Base-by-base conservation (phyloP, 2,888 invertebrate genomes). In the Desoria tigrina region DNA sequence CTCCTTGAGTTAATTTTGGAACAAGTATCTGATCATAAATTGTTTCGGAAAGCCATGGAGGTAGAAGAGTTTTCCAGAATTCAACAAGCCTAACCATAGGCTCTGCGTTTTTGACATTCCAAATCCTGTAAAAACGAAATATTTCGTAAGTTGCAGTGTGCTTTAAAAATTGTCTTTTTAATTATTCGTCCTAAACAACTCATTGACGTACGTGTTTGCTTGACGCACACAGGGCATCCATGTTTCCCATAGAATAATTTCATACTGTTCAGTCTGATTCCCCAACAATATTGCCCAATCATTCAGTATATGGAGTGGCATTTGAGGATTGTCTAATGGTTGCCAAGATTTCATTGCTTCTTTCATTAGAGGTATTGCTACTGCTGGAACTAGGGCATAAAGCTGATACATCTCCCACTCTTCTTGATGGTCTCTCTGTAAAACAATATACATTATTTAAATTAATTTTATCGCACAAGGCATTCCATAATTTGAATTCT, bases 181-280 rank as follows among this genome's bases (percentile, higher is more conserved):
- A 26, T n/a, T 54, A 27, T 54, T n/a, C n/a, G n/a, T n/a, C n/a
- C n/a, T n/a, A n/a, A n/a, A n/a, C n/a, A n/a, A n/a, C n/a, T n/a
- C 1, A 74, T 60, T 67, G 68, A 86, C 86, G 85, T 81, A 88
- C 89, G 86, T 85, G 73, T 89, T 85, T 50, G 88, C 87, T 45
- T 84, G 83, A 76, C 90, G 85, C 68, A 95, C 83, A 66, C 86
- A 84, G n/a, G 94, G 94, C 83, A 94, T 87, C 87, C 93, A 92
- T 68, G 90, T 88, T 78, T 92, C 90, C 94, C 94, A 94, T 74
- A 96, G 82, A 65, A 95, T 82, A 77, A 87, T 86, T 80, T 92
- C 90, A 78, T 90, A 94, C 0, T 92, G 89, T 69, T 79, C 78
- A 74, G 65, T 71, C 24, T 69, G 54, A 61, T 62, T 63, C 14